Base-by-base conservation (phyloP, 2,888 invertebrate species). In the Augiades crinisus region DNA sequence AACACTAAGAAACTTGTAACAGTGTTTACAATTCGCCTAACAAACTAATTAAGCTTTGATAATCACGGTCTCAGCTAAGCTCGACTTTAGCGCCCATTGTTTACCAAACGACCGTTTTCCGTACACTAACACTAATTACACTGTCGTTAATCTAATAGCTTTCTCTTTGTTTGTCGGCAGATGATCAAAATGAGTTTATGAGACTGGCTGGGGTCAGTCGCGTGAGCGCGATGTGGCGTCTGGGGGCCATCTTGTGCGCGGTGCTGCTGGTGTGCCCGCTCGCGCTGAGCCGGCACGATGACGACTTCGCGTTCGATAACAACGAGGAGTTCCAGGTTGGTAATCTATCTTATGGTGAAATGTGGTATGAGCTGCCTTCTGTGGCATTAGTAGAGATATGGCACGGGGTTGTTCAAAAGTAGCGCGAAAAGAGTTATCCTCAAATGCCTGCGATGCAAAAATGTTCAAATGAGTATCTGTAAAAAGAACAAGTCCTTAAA, bases 401-500 rank as follows among this genome's bases (percentile, higher is more conserved):
- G n/a, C n/a, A n/a, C n/a, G n/a, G n/a, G n/a, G n/a, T n/a, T n/a
- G n/a, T n/a, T n/a, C n/a, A n/a, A n/a, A n/a, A n/a, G n/a, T n/a
- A n/a, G n/a, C n/a, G n/a, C n/a, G n/a, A n/a, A n/a, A n/a, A n/a
- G n/a, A n/a, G 70, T 95, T 95, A 70, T 95, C 95, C 79, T 96
- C 95, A 61, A 97, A n/a, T n/a, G n/a, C n/a, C n/a, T n/a, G n/a
- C 93, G 69, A 93, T 94, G 13, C 93, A 93, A 66, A 97, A 95
- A 21, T 96, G 71, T 94, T 92, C 69, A 97, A 89, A 80, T 95
- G 54, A 97, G 91, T 61, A 95, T 96, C 90, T 96, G 96, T 62
- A 97, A 90, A 84, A 96, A 96, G 78, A 95, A 95, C 61, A 97
- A 86, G 78, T 97, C 96, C 80, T 95, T 95, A 85, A 97, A 97